Evolutionary conservation across 2,888 invertebrate genomes (phyloP).

Genomic region (Matsumyia berberina): DNA sequence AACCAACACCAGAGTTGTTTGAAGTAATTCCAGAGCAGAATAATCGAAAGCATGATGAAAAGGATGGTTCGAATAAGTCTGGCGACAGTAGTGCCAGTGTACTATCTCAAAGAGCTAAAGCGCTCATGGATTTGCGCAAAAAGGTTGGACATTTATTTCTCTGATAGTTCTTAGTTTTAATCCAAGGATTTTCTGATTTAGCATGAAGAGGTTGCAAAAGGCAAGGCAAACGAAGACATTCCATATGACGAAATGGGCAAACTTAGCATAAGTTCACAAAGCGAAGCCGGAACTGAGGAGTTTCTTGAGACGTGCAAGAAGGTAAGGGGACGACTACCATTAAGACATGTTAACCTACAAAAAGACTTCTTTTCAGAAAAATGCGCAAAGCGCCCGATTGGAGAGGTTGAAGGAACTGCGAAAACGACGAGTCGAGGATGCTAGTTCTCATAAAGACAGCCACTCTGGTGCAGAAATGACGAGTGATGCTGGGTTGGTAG

Average conservation of each 20-base stretch:
- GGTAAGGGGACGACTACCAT: conserved; percentile 12
- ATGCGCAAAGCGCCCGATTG: conserved; percentile 11
- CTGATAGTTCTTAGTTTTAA: background rate
- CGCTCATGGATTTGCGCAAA: conserved; percentile 76
- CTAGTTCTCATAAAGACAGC: background rate
- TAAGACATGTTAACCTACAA: no score
- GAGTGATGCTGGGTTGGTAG: background rate
- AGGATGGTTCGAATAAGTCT: conserved; percentile 13
- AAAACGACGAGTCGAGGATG: background rate
- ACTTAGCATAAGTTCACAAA: conserved; percentile 5
- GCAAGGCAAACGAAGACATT: background rate
- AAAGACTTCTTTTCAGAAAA: conserved; percentile 43
- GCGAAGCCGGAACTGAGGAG: conserved; percentile 40
- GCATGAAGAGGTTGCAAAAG: background rate
- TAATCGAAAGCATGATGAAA: background rate
- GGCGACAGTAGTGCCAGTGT: conserved; percentile 10
- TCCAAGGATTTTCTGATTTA: background rate
- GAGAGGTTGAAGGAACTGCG: conserved; percentile 20
- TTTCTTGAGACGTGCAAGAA: conserved; percentile 59
- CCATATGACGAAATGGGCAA: conserved; percentile 5
- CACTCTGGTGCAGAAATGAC: background rate
- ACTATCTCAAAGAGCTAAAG: conserved; percentile 11
- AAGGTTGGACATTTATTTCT: conserved; percentile 59
- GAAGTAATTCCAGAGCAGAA: conserved; percentile 54
- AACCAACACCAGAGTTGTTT: conserved; percentile 68